Base-by-base conservation (phyloP, 1,140 invertebrate species). In the Pseudomyrmex pallidus region DNA sequence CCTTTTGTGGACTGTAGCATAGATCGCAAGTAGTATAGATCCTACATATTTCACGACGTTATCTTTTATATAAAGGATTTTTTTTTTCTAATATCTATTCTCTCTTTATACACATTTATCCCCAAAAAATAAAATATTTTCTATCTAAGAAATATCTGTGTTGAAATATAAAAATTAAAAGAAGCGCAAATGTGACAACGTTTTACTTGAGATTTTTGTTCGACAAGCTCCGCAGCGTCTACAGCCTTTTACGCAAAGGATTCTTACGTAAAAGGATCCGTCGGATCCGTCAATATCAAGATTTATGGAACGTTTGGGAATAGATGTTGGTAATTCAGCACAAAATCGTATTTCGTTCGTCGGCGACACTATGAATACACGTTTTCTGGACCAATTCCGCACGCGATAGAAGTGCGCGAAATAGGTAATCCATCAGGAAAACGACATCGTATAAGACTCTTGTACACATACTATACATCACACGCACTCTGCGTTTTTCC, bases 401-500 rank as follows among this genome's bases (percentile, higher is more conserved):
- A 57, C 48, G 35, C 73, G 82, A 86, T 74, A 76, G 85, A 85
- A 84, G 70, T 64, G 73, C 84, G 70, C 59, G 87, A 88, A 80
- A 85, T 66, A 80, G 87, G 76, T 74, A 74, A 90, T 90, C 89
- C 78, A 87, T 90, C 89, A 84, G 74, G 35, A 12, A 50, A 56
- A 80, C 84, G 88, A 86, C 86, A 78, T 62, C 63, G 74, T 83
- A 89, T 83, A 89, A 84, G 85, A 84, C 78, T 74, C 17, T 74
- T 74, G 64, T 89, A 89, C 87, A 91, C 56, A 72, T n/a, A 54
- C 17, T 70, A 57, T 70, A 80, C 87, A 91, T 91, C 85, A 90
- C 89, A 85, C 76, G 63, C 59, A 64, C 73, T 89, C 59, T 46
- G 22, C 1, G 15, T 35, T 12, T 22, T 66, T 77, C 52, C 73